These are phyloP conservation scores for Cyclina sinensis DNA, from an alignment of 1,140 invertebrate species.

Conservation along the genomic window DNA sequence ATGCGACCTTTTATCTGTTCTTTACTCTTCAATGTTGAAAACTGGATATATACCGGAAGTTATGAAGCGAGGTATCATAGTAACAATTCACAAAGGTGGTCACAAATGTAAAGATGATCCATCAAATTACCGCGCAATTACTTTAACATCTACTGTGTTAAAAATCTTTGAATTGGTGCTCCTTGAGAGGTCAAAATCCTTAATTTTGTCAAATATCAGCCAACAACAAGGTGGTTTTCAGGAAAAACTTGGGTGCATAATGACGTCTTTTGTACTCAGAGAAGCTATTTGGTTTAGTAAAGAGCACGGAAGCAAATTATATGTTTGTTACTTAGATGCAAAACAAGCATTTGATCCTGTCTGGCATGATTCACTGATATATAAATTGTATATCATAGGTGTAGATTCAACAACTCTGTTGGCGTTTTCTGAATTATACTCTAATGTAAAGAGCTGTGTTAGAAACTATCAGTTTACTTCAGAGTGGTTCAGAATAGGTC, in stretches of 20 bases:
- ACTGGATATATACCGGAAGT: not conserved
- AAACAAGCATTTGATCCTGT: constrained; percentile 27
- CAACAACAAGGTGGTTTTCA: constrained; percentile 37
- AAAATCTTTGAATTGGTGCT: constrained; percentile 20
- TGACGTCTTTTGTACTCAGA: constrained; percentile 36
- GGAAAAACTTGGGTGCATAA: constrained; percentile 25
- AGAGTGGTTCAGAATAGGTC: not conserved
- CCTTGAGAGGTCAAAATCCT: not conserved
- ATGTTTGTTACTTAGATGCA: constrained; percentile 27
- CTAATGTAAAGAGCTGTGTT: not conserved
- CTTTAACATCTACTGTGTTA: not conserved
- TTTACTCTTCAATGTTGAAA: constrained; percentile 17
- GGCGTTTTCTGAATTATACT: not conserved
- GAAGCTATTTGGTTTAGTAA: not conserved
- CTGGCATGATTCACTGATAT: constrained; percentile 19
- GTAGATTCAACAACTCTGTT: not conserved
- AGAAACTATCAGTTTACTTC: not conserved
- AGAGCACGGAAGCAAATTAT: not conserved
- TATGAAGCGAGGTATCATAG: constrained; percentile 7
- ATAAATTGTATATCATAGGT: not conserved
- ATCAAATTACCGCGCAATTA: constrained; percentile 13
- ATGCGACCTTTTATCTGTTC: not conserved
- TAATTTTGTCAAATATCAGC: not conserved
- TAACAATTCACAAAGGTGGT: constrained; percentile 48
- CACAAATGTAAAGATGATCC: not conserved